These are phyloP conservation scores for Thinocorus orbignyianus DNA, from an alignment of 2,113 vertebrate species.

Conservation along the genomic window DNA sequence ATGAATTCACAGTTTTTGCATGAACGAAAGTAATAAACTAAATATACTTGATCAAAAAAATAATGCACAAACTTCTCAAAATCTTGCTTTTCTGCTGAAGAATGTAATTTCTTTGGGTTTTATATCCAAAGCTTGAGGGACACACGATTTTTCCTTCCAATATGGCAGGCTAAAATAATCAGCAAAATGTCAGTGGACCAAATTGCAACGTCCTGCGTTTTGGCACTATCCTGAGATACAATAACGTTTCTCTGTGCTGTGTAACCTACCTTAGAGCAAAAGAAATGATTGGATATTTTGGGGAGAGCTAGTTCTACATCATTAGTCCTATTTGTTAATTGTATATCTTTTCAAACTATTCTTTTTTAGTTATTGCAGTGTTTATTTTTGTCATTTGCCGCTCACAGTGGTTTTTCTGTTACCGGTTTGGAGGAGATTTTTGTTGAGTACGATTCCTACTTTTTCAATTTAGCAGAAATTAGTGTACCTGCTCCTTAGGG, in stretches of 20 bases:
- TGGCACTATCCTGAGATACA: neutral
- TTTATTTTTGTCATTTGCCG: neutral
- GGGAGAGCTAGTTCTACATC: neutral
- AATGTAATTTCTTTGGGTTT: constrained; percentile 1
- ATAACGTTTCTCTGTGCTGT: neutral
- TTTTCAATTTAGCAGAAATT: neutral
- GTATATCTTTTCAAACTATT: neutral
- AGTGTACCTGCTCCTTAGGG: neutral
- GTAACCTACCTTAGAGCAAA: neutral
- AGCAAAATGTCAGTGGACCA: constrained; percentile 46
- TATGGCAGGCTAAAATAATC: neutral
- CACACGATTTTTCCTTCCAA: neutral
- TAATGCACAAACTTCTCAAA: neutral
- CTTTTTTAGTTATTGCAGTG: neutral
- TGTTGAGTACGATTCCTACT: neutral
- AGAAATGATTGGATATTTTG: neutral
- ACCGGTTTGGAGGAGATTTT: neutral
- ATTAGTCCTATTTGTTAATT: neutral
- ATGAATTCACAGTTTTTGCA: neutral
- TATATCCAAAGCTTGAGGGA: neutral
- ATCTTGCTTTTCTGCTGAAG: constrained; percentile 26
- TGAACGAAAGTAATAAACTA: constrained; percentile 13
- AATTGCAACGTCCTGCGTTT: constrained; percentile 1
- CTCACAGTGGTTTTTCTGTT: neutral
- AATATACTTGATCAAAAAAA: neutral